Percentiles rank a stretch among this genome's conserved stretches.
phyloP scores from a whole-genome alignment of 2,113 vertebrate genomes.

The Noctilio leporinus region DNA sequence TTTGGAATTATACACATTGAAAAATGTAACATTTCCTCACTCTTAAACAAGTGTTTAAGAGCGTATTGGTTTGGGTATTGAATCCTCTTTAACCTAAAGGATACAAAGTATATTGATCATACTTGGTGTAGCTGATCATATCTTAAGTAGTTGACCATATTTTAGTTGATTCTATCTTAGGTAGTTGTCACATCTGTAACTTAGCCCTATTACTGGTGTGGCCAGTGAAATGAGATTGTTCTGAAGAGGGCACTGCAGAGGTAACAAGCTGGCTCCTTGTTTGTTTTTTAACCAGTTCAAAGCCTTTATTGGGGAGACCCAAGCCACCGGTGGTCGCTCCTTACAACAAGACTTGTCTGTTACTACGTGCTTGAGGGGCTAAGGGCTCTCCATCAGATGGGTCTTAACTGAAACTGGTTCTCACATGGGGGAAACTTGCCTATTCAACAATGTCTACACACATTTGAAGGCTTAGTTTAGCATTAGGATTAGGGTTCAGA shows the following conservation, averaged over 20 bases:
- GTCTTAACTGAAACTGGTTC: background rate
- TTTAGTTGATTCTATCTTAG: background rate
- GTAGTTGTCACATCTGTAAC: background rate
- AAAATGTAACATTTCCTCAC: background rate
- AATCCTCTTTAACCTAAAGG: background rate
- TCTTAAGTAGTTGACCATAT: background rate
- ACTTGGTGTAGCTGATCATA: background rate
- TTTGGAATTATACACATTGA: background rate
- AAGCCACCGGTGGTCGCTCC: no score
- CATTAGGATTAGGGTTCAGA: background rate
- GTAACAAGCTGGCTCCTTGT: background rate
- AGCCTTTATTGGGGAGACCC: no score
- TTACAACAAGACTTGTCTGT: background rate
- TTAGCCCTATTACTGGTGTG: background rate
- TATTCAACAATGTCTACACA: background rate
- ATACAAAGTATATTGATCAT: background rate
- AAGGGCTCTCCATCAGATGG: background rate
- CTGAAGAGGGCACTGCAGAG: background rate
- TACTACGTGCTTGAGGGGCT: background rate
- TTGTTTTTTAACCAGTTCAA: no score
- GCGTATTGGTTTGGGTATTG: background rate
- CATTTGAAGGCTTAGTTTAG: background rate
- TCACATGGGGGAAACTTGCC: background rate
- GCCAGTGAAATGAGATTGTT: background rate
- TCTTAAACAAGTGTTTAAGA: background rate